Conservation (phyloP, 1,140 invertebrate species). For the Magallana gigas region DNA sequence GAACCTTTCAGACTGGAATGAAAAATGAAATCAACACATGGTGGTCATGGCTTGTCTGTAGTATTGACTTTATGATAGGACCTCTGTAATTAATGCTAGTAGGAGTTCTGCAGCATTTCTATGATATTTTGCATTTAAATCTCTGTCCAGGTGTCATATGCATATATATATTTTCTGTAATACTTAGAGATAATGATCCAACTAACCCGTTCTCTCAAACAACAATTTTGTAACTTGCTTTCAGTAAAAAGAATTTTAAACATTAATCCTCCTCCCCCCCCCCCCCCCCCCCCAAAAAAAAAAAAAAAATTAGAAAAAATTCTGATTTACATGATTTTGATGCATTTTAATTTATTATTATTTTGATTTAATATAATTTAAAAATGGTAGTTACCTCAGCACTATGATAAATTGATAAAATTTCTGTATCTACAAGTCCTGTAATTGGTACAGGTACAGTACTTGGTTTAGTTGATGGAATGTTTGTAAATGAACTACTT, state of each 20-base stretch:
- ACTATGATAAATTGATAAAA: too few species aligned
- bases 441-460: too few species aligned
- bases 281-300: not conserved
- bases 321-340: too few species aligned
- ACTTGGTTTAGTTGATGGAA: too few species aligned
- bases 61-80: constrained; percentile 17
- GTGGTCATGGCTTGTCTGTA: constrained; percentile 5
- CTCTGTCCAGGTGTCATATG: not conserved
- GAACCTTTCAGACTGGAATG: constrained; percentile 18
- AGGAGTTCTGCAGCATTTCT: not conserved
- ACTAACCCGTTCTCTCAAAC: too few species aligned
- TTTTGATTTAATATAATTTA: too few species aligned
- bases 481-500: too few species aligned
- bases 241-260: not conserved
- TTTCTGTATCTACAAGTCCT: too few species aligned
- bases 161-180: not conserved
- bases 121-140: not conserved
- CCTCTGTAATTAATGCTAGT: not conserved
- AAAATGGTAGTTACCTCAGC: too few species aligned
- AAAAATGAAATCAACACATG: not conserved
- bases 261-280: not conserved
- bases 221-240: too few species aligned
- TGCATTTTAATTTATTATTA: too few species aligned
- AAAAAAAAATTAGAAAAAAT: too few species aligned
- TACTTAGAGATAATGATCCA: not conserved